Evolutionary conservation across 2,888 invertebrate species (phyloP).

Genomic region (Diarsia brunnea): DNA sequence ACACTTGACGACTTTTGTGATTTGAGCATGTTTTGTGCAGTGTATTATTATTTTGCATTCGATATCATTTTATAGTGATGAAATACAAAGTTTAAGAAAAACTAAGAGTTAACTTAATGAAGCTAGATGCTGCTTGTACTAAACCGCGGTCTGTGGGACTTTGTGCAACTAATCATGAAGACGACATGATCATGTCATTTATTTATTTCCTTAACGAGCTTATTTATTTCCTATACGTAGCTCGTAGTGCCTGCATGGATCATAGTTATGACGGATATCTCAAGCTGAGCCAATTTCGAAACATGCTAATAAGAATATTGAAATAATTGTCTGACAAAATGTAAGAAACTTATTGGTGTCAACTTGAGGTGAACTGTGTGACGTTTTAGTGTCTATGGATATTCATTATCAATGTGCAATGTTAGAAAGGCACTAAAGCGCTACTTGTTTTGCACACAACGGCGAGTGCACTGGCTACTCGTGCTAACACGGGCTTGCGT

Average conservation of each 20-base stretch:
- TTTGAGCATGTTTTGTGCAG: slow-evolving; percentile 81
- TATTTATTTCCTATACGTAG: slow-evolving; percentile 61
- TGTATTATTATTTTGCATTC: slow-evolving; percentile 76
- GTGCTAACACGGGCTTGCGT: slow-evolving; percentile 22
- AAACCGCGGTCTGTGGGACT: slow-evolving; percentile 62
- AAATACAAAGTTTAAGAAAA: slow-evolving; percentile 32
- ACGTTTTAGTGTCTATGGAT: slow-evolving; percentile 55
- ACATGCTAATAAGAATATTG: not conserved
- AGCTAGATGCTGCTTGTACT: slow-evolving; percentile 60
- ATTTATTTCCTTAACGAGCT: slow-evolving; percentile 61
- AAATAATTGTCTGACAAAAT: not conserved
- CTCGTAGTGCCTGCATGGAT: slow-evolving; percentile 67
- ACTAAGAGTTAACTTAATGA: slow-evolving; percentile 55
- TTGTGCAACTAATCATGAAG: slow-evolving; percentile 51
- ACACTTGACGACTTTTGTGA: slow-evolving; percentile 76
- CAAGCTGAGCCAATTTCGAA: slow-evolving; percentile 50
- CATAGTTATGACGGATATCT: slow-evolving; percentile 42
- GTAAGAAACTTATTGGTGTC: slow-evolving; percentile 18
- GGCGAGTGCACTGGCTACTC: not conserved
- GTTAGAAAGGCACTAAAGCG: slow-evolving; percentile 41
- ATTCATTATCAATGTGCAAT: not conserved
- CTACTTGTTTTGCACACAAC: slow-evolving; percentile 27
- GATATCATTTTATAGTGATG: slow-evolving; percentile 61
- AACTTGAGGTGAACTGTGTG: slow-evolving; percentile 54
- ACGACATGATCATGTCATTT: slow-evolving; percentile 52